A percentile compares a stretch with the other conserved stretches of the same genome.
phyloP scores from a whole-genome alignment of 2,888 invertebrate species.

The Periphyllus acericola region DNA sequence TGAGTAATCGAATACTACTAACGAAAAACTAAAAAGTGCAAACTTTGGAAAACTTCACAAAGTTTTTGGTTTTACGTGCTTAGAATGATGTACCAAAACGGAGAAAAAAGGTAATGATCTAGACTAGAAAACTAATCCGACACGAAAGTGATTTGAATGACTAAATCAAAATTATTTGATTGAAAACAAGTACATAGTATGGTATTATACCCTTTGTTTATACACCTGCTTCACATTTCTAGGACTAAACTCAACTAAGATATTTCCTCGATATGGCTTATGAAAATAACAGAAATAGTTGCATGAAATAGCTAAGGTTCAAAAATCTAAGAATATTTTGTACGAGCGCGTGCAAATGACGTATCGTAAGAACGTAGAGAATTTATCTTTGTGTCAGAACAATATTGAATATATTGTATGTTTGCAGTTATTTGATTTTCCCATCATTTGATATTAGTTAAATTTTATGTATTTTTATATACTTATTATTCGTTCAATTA shows the following conservation, averaged over 20 bases:
- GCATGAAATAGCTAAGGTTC: not conserved
- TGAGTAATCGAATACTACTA: constrained; percentile 13
- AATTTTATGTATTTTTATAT: too few species aligned
- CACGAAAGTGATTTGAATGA: not conserved
- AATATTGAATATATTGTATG: too few species aligned
- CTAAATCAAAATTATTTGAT: not conserved
- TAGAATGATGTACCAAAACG: not conserved
- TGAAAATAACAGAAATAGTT: not conserved
- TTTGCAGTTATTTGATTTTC: too few species aligned
- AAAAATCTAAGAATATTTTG: not conserved
- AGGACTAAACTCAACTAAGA: not conserved
- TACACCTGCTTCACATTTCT: not conserved
- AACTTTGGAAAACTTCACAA: constrained; percentile 16
- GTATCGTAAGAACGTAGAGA: not conserved
- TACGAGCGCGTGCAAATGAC: not conserved
- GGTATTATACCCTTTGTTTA: not conserved
- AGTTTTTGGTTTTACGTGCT: constrained; percentile 10
- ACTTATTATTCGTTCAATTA: too few species aligned
- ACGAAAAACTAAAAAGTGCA: not conserved
- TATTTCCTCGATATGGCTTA: not conserved
- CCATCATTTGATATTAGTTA: too few species aligned
- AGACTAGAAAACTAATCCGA: not conserved
- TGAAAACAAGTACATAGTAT: too few species aligned
- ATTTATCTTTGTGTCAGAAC: not conserved
- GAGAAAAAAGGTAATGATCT: not conserved